phyloP scores from a whole-genome alignment of 2,113 vertebrate genomes.

The Henicopernis longicauda region DNA sequence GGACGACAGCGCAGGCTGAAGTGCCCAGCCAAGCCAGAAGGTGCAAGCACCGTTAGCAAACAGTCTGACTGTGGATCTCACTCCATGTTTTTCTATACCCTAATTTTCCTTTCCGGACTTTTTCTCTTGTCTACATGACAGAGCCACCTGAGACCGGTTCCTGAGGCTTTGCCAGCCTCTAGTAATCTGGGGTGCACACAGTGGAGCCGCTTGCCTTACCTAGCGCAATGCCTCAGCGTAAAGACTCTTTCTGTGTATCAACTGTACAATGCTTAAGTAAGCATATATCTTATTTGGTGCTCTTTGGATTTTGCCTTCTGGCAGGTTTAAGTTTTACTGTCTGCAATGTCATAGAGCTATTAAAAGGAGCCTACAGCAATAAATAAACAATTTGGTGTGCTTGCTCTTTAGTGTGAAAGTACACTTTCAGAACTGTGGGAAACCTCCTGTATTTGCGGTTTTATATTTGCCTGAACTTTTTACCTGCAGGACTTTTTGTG shows the following conservation, averaged over 20 bases:
- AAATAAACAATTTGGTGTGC: not conserved
- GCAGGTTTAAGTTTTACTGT: not conserved
- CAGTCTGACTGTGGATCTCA: not conserved
- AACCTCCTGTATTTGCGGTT: not conserved
- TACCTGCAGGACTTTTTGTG: not conserved
- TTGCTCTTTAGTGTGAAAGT: not conserved
- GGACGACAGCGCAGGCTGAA: not conserved
- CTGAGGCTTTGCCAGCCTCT: not conserved
- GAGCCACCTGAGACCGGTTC: not conserved
- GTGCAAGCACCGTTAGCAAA: not conserved
- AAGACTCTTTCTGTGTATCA: not conserved
- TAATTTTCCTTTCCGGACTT: not conserved
- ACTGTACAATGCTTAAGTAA: not conserved
- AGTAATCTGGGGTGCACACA: not conserved
- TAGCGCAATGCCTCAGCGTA: not conserved
- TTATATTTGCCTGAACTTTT: not conserved
- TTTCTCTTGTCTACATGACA: not conserved
- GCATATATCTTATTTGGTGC: not conserved
- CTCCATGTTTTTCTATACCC: not conserved
- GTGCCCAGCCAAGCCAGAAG: not conserved
- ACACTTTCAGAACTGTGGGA: not conserved
- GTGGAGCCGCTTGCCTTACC: not conserved
- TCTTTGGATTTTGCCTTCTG: conserved; percentile 33
- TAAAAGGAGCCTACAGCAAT: not conserved
- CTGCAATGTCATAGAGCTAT: not conserved